Base-by-base conservation (phyloP, 1,140 invertebrate species). In the Teleogryllus occipitalis region DNA sequence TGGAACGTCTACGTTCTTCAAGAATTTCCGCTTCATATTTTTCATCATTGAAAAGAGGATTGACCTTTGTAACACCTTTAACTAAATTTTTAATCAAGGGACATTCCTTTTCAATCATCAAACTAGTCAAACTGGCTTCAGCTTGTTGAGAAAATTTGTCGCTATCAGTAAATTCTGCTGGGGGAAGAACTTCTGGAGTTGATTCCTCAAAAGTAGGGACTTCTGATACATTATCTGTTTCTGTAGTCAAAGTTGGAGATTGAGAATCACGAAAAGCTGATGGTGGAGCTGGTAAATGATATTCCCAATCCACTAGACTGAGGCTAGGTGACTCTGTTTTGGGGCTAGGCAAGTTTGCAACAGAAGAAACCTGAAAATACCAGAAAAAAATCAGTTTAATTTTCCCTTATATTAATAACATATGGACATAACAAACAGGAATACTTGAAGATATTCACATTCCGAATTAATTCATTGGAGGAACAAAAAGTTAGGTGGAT, bases 231-330 rank as follows among this genome's bases (percentile, higher is more conserved):
- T 82, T 83, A 1, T 87, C 82, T 7, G 84, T 85, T 18, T 86
- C 85, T 47, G 84, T 84, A 8, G 85, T 83, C 7, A 85, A 80
- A 0, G 82, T 82, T 8, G 87, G 85, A 18, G 87, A 87, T 76
- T 82, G 81, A 21, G 83, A 83, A 81, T 91, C 90, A 14, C 90
- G 84, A 81, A 90, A 91, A n/a, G 85, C 89, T 76, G 87, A 90
- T 0, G 90, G 90, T 7, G 90, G 90, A 4, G 89, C 89, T 12
- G 90, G 90, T n/a, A 91, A 84, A 81, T 89, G 87, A 81, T 91
- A 91, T 65, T 91, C 88, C 90, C 90, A 92, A 75, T 90, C 89
- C 14, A 81, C 78, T 18, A 46, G 7, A 65, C 54, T 65, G 10
- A 18, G 2, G 18, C 54, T 65, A 14, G 54, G 54, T 14, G 54